phyloP scores from a whole-genome alignment of 2,797 vertebrate genomes.

The Myotis pilosus region DNA sequence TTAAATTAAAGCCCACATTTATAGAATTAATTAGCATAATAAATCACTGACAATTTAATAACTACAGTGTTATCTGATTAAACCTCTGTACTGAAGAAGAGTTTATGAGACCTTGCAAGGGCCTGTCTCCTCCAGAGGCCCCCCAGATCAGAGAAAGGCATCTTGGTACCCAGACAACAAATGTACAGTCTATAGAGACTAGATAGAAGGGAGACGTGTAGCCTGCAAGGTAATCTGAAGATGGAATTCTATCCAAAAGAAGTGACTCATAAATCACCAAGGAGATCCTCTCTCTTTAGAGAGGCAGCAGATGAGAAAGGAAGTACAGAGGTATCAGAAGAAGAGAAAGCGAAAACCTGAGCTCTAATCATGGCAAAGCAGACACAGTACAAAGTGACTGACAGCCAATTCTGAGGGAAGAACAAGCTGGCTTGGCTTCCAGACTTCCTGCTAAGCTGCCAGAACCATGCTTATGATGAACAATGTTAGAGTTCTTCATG shows the following conservation, averaged over 20 bases:
- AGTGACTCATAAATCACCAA: neutral
- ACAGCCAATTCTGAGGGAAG: neutral
- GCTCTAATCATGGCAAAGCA: neutral
- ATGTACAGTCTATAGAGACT: neutral
- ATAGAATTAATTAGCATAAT: neutral
- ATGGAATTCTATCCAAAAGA: constrained; percentile 7
- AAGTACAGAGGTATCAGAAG: constrained; percentile 14
- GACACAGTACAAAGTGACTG: neutral
- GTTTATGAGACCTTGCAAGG: neutral
- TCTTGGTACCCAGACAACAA: neutral
- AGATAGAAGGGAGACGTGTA: neutral
- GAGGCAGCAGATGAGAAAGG: neutral
- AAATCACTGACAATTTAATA: neutral
- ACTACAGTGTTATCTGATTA: neutral
- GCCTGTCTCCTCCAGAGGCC: neutral
- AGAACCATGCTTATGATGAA: neutral
- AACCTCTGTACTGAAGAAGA: neutral
- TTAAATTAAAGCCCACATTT: constrained; percentile 26
- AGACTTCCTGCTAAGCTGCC: neutral
- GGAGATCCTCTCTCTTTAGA: neutral
- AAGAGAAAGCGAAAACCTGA: constrained; percentile 13
- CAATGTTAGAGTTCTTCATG: neutral
- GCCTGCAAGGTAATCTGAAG: neutral
- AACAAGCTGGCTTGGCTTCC: neutral
- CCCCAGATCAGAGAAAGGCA: neutral